Conservation (phyloP, 1,140 invertebrate species). For the Chrysopa pallens region DNA sequence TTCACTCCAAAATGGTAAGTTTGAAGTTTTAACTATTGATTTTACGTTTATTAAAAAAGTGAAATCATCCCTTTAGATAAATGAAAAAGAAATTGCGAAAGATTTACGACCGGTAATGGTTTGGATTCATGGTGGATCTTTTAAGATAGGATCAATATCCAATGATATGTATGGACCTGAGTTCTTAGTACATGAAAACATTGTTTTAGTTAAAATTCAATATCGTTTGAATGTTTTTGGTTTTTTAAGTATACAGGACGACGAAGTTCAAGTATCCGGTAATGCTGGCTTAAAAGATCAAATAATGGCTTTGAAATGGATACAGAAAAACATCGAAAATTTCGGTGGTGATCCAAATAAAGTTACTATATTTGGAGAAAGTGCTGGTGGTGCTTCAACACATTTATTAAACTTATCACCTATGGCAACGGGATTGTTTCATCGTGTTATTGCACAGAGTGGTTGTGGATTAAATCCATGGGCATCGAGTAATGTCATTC, state of each 20-base stretch:
- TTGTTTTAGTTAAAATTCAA: conserved; percentile 26
- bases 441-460: conserved; percentile 38
- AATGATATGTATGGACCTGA: conserved; percentile 32
- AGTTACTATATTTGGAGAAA: conserved; percentile 29
- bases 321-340: conserved; percentile 28
- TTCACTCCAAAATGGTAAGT: conserved; percentile 36
- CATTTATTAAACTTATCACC: conserved; percentile 16
- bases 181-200: conserved; percentile 36
- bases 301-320: conserved; percentile 34
- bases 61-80: conserved; percentile 8
- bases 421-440: conserved; percentile 25
- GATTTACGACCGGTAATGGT: conserved; percentile 34
- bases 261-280: conserved; percentile 25
- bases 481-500: conserved; percentile 1
- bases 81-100: conserved; percentile 1
- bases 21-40: not conserved
- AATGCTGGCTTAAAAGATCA: conserved; percentile 46
- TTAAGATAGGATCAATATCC: conserved; percentile 31
- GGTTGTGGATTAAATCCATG: conserved; percentile 21
- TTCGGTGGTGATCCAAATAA: conserved; percentile 29
- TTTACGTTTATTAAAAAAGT: not conserved
- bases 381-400: conserved; percentile 25
- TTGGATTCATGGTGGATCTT: conserved; percentile 44
- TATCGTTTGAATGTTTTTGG: conserved; percentile 26
- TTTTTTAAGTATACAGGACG: conserved; percentile 18